These are phyloP conservation scores for Vipera latastei DNA, from an alignment of 2,797 vertebrate species.

Conservation along the genomic window DNA sequence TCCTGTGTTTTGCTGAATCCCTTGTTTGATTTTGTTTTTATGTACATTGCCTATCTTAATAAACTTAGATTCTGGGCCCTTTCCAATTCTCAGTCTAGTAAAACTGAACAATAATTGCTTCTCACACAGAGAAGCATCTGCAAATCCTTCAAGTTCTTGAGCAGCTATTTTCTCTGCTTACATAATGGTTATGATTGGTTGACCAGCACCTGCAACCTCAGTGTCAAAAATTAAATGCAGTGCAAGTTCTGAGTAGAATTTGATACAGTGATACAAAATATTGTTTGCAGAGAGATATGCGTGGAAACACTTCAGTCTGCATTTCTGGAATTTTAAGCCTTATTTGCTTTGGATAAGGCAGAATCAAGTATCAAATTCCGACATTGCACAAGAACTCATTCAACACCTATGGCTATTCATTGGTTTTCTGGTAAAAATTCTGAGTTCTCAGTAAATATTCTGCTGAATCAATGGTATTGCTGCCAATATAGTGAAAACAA, in stretches of 20 bases:
- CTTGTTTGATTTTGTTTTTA: neutral
- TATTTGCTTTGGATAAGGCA: neutral
- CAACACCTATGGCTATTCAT: neutral
- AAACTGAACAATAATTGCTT: neutral
- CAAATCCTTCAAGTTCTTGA: neutral
- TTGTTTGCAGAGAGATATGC: neutral
- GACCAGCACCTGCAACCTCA: neutral
- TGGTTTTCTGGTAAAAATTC: neutral
- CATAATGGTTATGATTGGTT: neutral
- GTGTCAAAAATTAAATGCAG: neutral
- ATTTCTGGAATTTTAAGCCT: neutral
- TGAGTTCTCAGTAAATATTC: slow-evolving; percentile 2
- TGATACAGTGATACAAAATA: neutral
- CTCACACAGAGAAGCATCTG: neutral
- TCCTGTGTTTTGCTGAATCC: neutral
- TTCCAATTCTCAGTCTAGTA: neutral
- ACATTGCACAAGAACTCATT: neutral
- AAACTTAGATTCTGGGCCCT: neutral
- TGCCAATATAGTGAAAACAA: slow-evolving; percentile 37
- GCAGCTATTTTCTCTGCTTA: neutral
- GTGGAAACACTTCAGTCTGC: neutral
- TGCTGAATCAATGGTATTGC: slow-evolving; percentile 26
- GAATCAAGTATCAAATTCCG: slow-evolving; percentile 2
- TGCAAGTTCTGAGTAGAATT: neutral
- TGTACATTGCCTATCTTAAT: neutral